Percentiles rank a stretch among this genome's conserved stretches.
Conservation (phyloP, 2,888 invertebrate species). For the Autographa pulchrina region DNA sequence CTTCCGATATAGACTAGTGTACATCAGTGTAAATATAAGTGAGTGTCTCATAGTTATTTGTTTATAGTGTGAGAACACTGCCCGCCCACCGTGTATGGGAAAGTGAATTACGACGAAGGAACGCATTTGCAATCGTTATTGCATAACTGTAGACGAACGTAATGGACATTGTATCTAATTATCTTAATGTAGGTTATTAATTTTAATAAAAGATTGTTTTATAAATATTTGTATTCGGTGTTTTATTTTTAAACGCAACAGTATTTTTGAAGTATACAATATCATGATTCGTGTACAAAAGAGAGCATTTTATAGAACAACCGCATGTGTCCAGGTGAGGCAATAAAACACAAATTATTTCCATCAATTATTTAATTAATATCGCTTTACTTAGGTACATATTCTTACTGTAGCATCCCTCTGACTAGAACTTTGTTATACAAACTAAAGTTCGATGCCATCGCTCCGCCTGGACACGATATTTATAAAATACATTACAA, state of each 20-base stretch:
- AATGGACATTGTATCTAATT: conserved; percentile 38
- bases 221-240: conserved; percentile 64
- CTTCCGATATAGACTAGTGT: conserved; percentile 33
- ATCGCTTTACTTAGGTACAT: conserved; percentile 47
- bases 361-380: conserved; percentile 43
- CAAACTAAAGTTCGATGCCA: conserved; percentile 52
- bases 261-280: conserved; percentile 51
- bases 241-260: conserved; percentile 72
- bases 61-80: conserved; percentile 32
- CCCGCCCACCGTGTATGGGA: conserved; percentile 31
- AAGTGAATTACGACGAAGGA: conserved; percentile 18
- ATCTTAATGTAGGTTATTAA: conserved; percentile 43
- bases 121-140: conserved; percentile 43
- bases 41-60: conserved; percentile 19
- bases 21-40: conserved; percentile 41
- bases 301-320: conserved; percentile 54
- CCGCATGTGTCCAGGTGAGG: conserved; percentile 41
- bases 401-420: conserved; percentile 46
- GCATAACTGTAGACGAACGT: conserved; percentile 37
- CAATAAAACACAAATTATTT: conserved; percentile 40
- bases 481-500: conserved; percentile 33
- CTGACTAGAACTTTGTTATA: conserved; percentile 57
- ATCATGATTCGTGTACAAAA: conserved; percentile 54
- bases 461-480: conserved; percentile 54
- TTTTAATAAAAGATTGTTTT: conserved; percentile 63